Evolutionary conservation across 2,888 invertebrate species (phyloP).

Genomic region (Tipula vernalis): DNA sequence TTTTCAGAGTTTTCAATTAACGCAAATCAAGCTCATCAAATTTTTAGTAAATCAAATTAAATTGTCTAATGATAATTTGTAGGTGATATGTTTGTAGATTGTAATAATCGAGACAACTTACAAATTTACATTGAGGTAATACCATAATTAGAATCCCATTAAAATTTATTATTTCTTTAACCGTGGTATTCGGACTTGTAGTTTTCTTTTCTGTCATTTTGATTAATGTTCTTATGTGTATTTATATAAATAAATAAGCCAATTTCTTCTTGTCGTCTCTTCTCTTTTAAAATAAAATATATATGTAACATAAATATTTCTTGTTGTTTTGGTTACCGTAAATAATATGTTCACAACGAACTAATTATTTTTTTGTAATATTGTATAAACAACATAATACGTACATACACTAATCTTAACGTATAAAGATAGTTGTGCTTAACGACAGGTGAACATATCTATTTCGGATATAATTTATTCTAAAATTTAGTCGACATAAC

Average conservation of each 20-base stretch:
- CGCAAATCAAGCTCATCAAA: background rate
- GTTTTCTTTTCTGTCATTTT: background rate
- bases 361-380: background rate
- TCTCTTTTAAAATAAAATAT: background rate
- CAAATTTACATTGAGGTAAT: background rate
- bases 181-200: background rate
- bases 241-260: background rate
- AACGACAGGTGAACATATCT: background rate
- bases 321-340: background rate
- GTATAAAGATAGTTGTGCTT: background rate
- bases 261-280: background rate
- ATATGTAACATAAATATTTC: background rate
- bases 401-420: background rate
- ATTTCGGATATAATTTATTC: background rate
- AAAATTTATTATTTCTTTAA: background rate
- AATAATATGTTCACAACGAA: background rate
- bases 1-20: background rate
- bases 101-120: background rate
- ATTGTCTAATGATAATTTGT: background rate
- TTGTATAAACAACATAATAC: background rate
- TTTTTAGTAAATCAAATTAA: background rate
- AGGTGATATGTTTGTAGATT: background rate
- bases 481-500: background rate
- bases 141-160: background rate
- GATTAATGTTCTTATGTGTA: background rate